These are phyloP conservation scores for Brevimyrus niger DNA, from an alignment of 2,113 vertebrate species.

Conservation along the genomic window DNA sequence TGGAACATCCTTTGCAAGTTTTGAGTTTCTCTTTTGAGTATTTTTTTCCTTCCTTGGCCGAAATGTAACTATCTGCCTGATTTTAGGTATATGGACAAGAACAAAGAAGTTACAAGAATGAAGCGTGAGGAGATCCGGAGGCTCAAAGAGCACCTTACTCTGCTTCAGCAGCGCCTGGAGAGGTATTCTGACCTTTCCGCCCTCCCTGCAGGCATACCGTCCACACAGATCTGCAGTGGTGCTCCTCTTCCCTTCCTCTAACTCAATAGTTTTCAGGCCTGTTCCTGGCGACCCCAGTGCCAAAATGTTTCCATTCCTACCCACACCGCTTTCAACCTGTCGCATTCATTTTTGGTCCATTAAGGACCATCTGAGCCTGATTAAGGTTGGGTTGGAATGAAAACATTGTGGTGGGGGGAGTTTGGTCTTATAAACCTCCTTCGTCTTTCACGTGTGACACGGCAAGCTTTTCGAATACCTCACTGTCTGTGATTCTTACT, in stretches of 20 bases:
- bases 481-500: background rate
- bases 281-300: background rate
- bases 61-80: slow-evolving; percentile 16
- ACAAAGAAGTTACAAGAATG: slow-evolving; percentile 90
- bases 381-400: background rate
- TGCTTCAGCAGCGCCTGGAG: slow-evolving; percentile 93
- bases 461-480: background rate
- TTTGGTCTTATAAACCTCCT: background rate
- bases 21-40: background rate
- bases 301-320: background rate
- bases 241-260: background rate
- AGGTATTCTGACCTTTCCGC: slow-evolving; percentile 58
- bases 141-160: slow-evolving; percentile 88
- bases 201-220: background rate
- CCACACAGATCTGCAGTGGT: background rate
- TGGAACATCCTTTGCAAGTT: background rate
- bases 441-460: background rate
- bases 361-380: background rate
- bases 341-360: background rate
- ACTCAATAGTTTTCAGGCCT: background rate
- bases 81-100: slow-evolving; percentile 91
- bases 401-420: background rate
- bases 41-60: background rate
- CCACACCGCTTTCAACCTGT: background rate
- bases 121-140: slow-evolving; percentile 97